Conservation (phyloP, 2,797 vertebrate genomes). For the Octomys mimax region DNA sequence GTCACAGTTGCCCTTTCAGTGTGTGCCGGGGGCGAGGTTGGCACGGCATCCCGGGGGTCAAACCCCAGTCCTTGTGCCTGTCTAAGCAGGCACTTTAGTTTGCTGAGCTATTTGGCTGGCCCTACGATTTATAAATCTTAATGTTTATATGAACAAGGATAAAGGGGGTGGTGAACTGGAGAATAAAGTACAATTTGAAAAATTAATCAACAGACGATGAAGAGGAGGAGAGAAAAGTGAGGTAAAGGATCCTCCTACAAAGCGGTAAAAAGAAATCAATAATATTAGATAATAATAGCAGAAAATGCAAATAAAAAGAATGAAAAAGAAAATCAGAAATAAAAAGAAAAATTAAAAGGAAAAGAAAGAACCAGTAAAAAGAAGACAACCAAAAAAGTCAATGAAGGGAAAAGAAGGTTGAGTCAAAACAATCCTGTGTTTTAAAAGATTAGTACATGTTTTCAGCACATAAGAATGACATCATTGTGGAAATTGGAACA, state of each 20-base stretch:
- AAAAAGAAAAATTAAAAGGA: not conserved
- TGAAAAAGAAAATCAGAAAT: not conserved
- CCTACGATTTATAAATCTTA: not conserved
- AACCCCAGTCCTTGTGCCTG: no score
- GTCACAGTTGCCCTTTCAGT: no score
- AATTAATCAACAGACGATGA: not conserved
- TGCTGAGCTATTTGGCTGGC: no score
- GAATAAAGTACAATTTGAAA: not conserved
- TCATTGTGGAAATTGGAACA: not conserved
- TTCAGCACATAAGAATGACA: not conserved
- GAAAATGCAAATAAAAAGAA: not conserved
- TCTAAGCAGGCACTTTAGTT: no score
- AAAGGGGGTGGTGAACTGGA: not conserved
- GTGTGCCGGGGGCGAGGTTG: no score
- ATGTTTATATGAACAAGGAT: not conserved
- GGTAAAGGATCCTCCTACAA: not conserved
- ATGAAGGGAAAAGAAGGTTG: not conserved
- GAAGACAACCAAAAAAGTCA: not conserved
- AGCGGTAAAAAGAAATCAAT: not conserved
- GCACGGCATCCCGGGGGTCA: no score
- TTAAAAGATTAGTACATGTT: not conserved
- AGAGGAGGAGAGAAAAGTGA: not conserved
- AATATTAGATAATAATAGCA: not conserved
- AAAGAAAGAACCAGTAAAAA: not conserved
- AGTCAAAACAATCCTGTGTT: not conserved